phyloP scores from a whole-genome alignment of 2,113 vertebrate genomes.

The Lophochroa leadbeateri region DNA sequence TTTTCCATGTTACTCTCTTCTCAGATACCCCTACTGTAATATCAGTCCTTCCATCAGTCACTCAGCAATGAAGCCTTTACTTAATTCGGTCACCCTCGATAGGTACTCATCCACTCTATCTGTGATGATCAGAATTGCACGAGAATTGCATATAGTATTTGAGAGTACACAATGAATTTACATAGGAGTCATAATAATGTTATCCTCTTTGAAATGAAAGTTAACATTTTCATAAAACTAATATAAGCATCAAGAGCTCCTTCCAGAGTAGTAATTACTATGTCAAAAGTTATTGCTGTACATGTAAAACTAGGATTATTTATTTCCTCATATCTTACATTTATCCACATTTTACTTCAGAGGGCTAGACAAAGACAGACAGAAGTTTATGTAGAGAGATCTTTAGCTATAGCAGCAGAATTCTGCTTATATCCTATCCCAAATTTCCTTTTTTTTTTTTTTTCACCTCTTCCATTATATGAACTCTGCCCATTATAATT shows the following conservation, averaged over 20 bases:
- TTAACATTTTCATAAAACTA: slow-evolving; percentile 30
- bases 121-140: neutral
- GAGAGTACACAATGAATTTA: neutral
- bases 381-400: neutral
- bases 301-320: slow-evolving; percentile 27
- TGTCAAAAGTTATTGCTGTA: slow-evolving; percentile 6
- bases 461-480: neutral
- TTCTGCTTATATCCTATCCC: neutral
- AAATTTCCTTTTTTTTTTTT: neutral
- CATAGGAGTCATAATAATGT: neutral
- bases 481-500: neutral
- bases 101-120: neutral
- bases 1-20: neutral
- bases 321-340: slow-evolving; percentile 9
- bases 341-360: neutral
- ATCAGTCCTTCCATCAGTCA: neutral
- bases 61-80: neutral
- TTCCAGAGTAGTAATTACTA: slow-evolving; percentile 29
- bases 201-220: slow-evolving; percentile 12
- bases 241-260: slow-evolving; percentile 1
- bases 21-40: neutral
- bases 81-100: neutral
- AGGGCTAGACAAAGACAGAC: neutral
- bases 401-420: neutral
- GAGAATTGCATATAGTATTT: neutral